Evolutionary conservation across 2,113 vertebrate species (phyloP).

Genomic region (Sclerurus mexicanus): DNA sequence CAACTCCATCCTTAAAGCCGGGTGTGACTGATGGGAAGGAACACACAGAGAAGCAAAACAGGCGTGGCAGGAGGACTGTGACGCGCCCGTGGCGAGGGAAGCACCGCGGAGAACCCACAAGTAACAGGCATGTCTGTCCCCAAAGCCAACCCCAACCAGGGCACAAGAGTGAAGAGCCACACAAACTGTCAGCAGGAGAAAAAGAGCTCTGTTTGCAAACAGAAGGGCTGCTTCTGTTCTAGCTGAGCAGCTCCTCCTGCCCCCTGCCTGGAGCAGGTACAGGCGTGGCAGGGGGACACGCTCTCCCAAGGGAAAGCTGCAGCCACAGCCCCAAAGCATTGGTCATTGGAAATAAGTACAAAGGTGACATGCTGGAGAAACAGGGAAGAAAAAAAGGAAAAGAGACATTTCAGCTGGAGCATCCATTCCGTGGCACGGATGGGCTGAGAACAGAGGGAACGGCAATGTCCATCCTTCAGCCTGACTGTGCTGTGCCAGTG

Average conservation of each 20-base stretch:
- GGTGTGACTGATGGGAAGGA: fast-evolving
- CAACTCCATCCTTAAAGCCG: neutral
- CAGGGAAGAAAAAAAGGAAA: neutral
- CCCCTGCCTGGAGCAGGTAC: neutral
- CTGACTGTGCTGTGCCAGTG: neutral
- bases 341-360: neutral
- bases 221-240: neutral
- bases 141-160: neutral
- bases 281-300: neutral
- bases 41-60: neutral
- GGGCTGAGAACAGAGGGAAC: neutral
- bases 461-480: neutral
- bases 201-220: neutral
- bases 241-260: neutral
- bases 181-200: neutral
- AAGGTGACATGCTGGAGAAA: neutral
- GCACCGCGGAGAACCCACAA: neutral
- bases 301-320: neutral
- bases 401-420: neutral
- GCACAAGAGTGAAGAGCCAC: neutral
- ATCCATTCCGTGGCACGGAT: neutral
- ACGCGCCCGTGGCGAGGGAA: neutral
- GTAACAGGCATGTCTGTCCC: neutral
- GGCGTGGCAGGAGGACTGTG: neutral
- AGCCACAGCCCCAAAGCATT: neutral